Evolutionary conservation across 2,888 invertebrate species (phyloP), one percentile per base, ranked within the genome.

Genomic region (Stenolophus ochropezus): DNA sequence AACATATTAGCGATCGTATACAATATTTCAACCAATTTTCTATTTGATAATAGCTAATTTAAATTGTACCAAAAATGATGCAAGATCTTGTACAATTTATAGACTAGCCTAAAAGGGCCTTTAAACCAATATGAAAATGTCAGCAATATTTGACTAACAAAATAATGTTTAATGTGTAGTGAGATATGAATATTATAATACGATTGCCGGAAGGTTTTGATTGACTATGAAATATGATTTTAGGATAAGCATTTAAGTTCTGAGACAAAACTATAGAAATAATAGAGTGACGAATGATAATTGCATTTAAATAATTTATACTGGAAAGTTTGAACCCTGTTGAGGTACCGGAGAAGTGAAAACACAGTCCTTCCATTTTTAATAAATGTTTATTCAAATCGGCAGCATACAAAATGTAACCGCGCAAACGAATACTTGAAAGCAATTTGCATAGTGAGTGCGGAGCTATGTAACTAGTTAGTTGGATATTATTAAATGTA

Each of bases 301-400:
- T 33, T 69, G 18, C 33, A 69, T 69, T 69, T 69, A 20, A 69
- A 69, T 69, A 69, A 33, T 69, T 14, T 33, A 69, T 69, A 61
- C 16, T 18, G 18, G n/a, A 69, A 69, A 69, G 42, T 69, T 69
- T 16, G 61, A 27, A 27, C 61, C 21, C 14, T 16, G 18, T 69
- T 14, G 56, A 27, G 71, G 33, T 18, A 71, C 11, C 11, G 16
- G n/a, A 6, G 65, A 16, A 49, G 51, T 8, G 73, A 49, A 51
- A 49, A 49, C 21, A 20, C n/a, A 49, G 23, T 23, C 73, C 49
- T 25, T 61, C 58, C 80, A 80, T 80, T 80, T 80, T 80, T 80
- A 80, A 80, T 80, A 80, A 80, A 80, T 80, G 80, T 80, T 80
- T 81, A 81, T 81, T 81, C 75, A 81, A 81, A 81, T 81, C 75